A percentile compares a stretch with the other conserved stretches of the same genome.
phyloP scores from a whole-genome alignment of 1,140 invertebrate genomes.

The Babylonia areolata region DNA sequence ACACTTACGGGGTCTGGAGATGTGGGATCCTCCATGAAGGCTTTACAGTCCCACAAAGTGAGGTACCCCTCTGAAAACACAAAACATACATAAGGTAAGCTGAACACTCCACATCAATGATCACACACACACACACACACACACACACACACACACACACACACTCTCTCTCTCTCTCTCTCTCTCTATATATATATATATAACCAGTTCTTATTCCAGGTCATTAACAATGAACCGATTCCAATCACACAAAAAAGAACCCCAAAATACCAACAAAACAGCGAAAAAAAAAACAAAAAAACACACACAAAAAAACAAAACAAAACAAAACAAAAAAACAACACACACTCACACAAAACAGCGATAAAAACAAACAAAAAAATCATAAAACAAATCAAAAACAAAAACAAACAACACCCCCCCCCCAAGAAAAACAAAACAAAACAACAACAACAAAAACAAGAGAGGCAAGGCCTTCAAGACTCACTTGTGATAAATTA shows the following conservation, averaged over 20 bases:
- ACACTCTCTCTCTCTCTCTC: no score
- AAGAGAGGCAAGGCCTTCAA: no score
- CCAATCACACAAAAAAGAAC: neutral
- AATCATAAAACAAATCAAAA: no score
- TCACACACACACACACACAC: neutral
- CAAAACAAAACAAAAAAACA: neutral
- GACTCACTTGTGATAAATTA: no score
- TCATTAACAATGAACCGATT: neutral
- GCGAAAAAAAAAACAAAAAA: neutral
- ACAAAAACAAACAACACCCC: no score
- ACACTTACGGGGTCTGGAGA: constrained; percentile 57
- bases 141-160: neutral
- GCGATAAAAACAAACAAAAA: no score
- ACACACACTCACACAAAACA: neutral
- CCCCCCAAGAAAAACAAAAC: no score
- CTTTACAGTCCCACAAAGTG: constrained; percentile 70
- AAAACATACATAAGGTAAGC: constrained; percentile 7
- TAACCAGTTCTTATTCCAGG: no score
- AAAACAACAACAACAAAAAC: no score
- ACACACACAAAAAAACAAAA: neutral
- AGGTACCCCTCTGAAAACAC: constrained; percentile 70
- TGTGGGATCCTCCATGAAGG: constrained; percentile 66
- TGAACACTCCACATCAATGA: neutral
- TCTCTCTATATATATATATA: neutral
- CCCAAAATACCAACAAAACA: neutral